A percentile compares a stretch with the other conserved stretches of the same genome.
Evolutionary conservation across 2,113 vertebrate species (phyloP).

Genomic region (Hippocampus comes): DNA sequence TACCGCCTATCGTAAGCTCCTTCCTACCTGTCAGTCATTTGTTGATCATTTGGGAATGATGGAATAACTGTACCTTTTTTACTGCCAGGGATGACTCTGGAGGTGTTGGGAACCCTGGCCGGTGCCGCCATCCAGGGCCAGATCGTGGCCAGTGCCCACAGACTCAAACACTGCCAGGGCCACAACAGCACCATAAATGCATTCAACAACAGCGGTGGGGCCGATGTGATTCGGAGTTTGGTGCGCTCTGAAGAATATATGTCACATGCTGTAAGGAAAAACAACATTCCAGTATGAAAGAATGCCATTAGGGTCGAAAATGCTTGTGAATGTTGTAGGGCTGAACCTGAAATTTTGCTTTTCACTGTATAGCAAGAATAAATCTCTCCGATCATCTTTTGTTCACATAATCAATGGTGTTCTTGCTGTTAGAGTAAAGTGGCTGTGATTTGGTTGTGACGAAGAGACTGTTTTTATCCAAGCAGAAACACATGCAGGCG

Average conservation of each 20-base stretch:
- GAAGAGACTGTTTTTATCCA: not conserved
- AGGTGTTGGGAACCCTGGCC: slow-evolving; percentile 87
- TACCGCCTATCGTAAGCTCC: slow-evolving; percentile 87
- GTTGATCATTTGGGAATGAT: not conserved
- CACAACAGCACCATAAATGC: slow-evolving; percentile 61
- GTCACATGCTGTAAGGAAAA: slow-evolving; percentile 71
- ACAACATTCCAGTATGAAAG: slow-evolving; percentile 13
- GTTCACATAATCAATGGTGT: too few relatives aligned
- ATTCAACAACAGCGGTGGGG: slow-evolving; percentile 65
- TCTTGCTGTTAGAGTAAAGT: too few relatives aligned
- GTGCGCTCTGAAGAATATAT: slow-evolving; percentile 68
- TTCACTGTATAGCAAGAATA: not conserved
- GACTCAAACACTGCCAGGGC: slow-evolving; percentile 71
- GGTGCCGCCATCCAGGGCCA: slow-evolving; percentile 90
- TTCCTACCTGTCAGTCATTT: slow-evolving; percentile 3
- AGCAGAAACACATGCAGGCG: not conserved
- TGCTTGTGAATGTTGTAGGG: too few relatives aligned
- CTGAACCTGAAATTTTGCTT: not conserved
- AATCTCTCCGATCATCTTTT: too few relatives aligned
- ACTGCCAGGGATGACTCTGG: slow-evolving; percentile 87
- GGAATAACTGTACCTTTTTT: not conserved
- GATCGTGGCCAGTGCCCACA: slow-evolving; percentile 87
- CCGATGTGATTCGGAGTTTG: slow-evolving; percentile 55
- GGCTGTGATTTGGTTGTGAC: not conserved
- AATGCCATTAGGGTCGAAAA: too few relatives aligned